Percentiles rank a stretch among this genome's conserved stretches.
These are phyloP conservation scores for Tenodera sinensis DNA, from an alignment of 2,888 invertebrate genomes.

Conservation along the genomic window DNA sequence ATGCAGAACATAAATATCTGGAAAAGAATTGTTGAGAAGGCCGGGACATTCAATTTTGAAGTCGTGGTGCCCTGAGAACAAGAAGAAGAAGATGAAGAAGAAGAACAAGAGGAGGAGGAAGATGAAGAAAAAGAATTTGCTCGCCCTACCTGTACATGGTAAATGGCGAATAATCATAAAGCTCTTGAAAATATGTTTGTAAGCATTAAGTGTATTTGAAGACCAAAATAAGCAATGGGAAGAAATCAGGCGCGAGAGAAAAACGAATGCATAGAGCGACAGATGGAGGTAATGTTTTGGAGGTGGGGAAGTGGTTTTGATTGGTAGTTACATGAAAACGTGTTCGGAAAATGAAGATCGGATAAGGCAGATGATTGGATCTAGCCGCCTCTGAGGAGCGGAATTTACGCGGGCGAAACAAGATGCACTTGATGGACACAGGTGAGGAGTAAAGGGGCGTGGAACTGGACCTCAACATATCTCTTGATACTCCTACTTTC, in stretches of 20 bases:
- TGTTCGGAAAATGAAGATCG: conserved; percentile 2
- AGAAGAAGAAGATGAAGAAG: too few relatives aligned
- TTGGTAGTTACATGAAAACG: background rate
- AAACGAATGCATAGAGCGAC: background rate
- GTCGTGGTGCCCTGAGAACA: too few relatives aligned
- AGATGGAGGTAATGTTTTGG: conserved; percentile 6
- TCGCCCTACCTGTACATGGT: too few relatives aligned
- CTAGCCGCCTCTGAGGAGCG: background rate
- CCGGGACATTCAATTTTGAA: too few relatives aligned
- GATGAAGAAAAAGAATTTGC: too few relatives aligned
- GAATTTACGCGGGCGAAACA: background rate
- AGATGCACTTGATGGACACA: background rate
- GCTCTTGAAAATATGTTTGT: too few relatives aligned
- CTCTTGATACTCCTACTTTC: background rate
- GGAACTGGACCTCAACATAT: background rate
- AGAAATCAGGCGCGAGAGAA: too few relatives aligned
- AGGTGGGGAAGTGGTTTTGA: background rate
- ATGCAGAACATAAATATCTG: too few relatives aligned
- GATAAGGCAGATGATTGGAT: background rate
- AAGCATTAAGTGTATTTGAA: too few relatives aligned
- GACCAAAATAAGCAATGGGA: background rate
- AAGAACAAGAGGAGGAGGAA: too few relatives aligned
- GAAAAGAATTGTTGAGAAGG: too few relatives aligned
- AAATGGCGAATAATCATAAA: too few relatives aligned
- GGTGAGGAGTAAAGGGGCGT: background rate